Evolutionary conservation across 2,113 vertebrate species (phyloP), one percentile per base, ranked within the genome.

Genomic region (Coreoperca whiteheadi): DNA sequence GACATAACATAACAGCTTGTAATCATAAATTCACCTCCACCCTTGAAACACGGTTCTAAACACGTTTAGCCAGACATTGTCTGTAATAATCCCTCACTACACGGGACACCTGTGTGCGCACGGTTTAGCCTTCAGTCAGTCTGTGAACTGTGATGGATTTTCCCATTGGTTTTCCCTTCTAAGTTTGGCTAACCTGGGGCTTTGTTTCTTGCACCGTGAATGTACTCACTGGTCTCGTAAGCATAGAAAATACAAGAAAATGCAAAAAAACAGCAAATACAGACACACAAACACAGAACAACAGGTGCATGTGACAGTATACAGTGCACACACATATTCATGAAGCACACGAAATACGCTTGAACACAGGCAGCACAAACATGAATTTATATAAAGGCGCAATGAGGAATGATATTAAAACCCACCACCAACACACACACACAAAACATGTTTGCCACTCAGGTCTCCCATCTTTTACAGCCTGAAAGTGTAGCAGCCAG

Each of bases 401-500:
- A 77, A 53, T 68, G 64, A 53, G 39, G 16, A 59, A 57, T 39
- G 41, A 15, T 59, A 56, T 79, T 79, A 54, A 80, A 77, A 15
- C 68, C 53, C 25, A 18, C 64, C 65, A 4, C 65, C 4, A 37
- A 23, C 53, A 6, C 28, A 68, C 39, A 64, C 53, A 54, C 73
- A 73, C 79, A 74, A n/a, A 69, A 43, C 78, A 74, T 72, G 60
- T 77, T 74, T 81, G 74, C 69, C 18, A 1, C 74, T 76, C 43
- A 74, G 68, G 74, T 81, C 83, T 81, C 77, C 82, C 81, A 64
- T 92, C 83, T 75, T 88, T 89, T 80, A 78, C 65, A 72, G 89
- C 81, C 77, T 88, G 88, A 89, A 88, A 88, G 75, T 69, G 86
- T 20, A 28, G 74, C 83, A 88, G 88, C 87, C 83, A 79, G 85